These are phyloP conservation scores for Heloderma charlesbogerti DNA, from an alignment of 2,113 vertebrate genomes.

Conservation along the genomic window DNA sequence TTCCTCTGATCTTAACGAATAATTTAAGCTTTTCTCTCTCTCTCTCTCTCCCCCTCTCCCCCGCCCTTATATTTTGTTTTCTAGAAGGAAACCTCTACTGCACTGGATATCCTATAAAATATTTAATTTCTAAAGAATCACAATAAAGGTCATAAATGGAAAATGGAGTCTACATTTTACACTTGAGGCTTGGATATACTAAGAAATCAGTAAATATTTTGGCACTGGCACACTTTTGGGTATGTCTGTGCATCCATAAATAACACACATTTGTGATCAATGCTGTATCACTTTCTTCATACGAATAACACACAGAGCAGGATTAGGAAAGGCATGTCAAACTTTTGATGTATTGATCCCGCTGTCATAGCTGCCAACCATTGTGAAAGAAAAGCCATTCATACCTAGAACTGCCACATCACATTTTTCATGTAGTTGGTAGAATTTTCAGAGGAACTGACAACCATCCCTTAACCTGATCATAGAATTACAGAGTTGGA, in stretches of 20 bases:
- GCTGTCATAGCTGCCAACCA: neutral
- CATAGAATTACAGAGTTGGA: neutral
- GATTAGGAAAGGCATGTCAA: neutral
- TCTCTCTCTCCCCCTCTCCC: neutral
- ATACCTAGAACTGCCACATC: neutral
- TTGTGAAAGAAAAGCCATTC: neutral
- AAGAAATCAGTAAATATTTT: neutral
- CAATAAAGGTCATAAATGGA: neutral
- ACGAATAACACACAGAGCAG: neutral
- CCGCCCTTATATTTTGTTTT: neutral
- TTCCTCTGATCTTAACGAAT: conserved; percentile 69
- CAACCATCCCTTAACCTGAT: neutral
- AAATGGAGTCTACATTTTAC: neutral
- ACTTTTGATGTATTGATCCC: neutral
- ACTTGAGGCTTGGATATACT: neutral
- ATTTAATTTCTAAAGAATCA: conserved; percentile 20
- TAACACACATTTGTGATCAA: neutral
- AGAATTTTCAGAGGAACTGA: neutral
- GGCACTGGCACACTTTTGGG: neutral
- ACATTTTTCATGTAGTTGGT: neutral
- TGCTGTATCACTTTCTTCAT: neutral
- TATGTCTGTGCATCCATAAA: neutral
- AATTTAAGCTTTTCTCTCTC: neutral
- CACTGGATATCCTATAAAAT: neutral
- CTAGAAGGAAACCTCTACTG: conserved; percentile 21